Evolutionary conservation across 2,797 vertebrate species (phyloP), one percentile per base, ranked within the genome.

Genomic region (Falco novaeseelandiae): DNA sequence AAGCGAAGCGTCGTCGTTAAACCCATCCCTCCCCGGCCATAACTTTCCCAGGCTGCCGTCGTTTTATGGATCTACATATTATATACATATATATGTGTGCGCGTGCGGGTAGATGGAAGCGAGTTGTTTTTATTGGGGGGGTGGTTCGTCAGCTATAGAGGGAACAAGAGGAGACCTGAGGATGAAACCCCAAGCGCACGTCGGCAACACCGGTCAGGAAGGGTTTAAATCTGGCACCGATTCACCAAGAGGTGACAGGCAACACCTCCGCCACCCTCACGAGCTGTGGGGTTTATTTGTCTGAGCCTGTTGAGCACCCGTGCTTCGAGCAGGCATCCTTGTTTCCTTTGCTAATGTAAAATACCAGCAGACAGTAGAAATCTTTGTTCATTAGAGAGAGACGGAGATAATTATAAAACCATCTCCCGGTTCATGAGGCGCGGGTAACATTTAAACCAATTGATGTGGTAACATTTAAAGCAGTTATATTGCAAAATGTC

Each of bases 391-490:
- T 96, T 95, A 97, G 96, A 84, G 94, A 93, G 96, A 94, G 93
- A 77, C 42, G n/a, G 81, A 94, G 95, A 87, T 95, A 97, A 97
- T 97, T 94, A 97, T 87, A 91, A 94, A 93, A 38, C 95, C 96
- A 94, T 96, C 94, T 96, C 95, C 87, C 44, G 83, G 93, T 94
- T 81, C 92, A 89, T 49, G 90, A 96, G 93, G 94, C 69, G 78
- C 38, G 87, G 95, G 88, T 96, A 93, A 96, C 96, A 95, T 97
- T 97, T 94, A 91, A 94, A 82, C 89, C 82, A 91, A 96, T 96
- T 93, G 93, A 83, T 83, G 95, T 51, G 86, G 74, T 97, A 91
- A 96, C 96, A 96, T 98, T 98, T 96, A 93, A 94, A 96, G 96
- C 89, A 9, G 78, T 88, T 92, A 54, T 70, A 55, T 89, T 70